phyloP scores from a whole-genome alignment of 2,113 vertebrate genomes.

The Ciconia boyciana region DNA sequence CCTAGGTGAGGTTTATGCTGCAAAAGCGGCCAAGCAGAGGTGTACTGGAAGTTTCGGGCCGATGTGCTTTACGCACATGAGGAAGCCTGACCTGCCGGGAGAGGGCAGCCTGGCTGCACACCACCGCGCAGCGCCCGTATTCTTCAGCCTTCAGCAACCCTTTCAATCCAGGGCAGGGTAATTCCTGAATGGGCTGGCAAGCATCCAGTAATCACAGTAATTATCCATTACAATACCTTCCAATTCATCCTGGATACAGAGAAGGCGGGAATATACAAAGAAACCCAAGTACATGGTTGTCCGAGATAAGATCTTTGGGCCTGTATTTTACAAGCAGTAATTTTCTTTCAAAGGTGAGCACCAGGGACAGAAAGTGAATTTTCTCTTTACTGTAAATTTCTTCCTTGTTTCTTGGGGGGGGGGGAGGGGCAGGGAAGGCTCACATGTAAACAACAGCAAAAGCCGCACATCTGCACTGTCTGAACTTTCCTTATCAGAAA shows the following conservation, averaged over 20 bases:
- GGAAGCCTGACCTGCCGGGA: neutral
- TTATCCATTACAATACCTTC: neutral
- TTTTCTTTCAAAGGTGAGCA: neutral
- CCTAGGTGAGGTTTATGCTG: fast-evolving
- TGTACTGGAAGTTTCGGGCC: neutral
- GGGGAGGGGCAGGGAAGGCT: neutral
- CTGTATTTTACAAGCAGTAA: neutral
- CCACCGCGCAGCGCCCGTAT: fast-evolving
- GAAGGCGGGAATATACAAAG: neutral
- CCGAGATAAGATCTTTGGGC: neutral
- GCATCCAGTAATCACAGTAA: neutral
- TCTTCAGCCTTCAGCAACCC: neutral
- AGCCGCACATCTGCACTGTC: neutral
- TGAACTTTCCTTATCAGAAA: neutral
- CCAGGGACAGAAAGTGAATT: neutral
- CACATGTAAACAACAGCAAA: neutral
- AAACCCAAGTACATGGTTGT: neutral
- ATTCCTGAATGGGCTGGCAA: neutral
- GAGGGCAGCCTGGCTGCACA: neutral
- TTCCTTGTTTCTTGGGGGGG: neutral
- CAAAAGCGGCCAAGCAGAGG: neutral
- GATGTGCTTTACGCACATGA: neutral
- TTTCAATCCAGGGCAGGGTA: neutral
- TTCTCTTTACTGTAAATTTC: neutral
- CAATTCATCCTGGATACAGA: neutral